Conservation (phyloP, 2,797 vertebrate genomes). For the Gymnoscopelus microlampas region DNA sequence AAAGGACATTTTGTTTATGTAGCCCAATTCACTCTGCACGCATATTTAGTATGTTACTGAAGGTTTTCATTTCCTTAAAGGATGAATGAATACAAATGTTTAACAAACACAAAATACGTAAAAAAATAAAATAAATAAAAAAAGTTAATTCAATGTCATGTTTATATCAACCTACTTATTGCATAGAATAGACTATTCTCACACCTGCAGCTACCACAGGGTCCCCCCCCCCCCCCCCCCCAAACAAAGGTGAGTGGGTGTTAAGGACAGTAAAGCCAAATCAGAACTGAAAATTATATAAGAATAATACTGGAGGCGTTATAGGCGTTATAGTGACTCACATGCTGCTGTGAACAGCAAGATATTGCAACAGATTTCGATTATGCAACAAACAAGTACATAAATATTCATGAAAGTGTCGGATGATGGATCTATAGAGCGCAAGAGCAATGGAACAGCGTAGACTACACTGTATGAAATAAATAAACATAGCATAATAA, state of each 20-base stretch:
- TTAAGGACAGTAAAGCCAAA: constrained; percentile 34
- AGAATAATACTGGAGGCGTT: constrained; percentile 70
- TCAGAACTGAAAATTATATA: constrained; percentile 67
- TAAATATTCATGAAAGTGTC: constrained; percentile 26
- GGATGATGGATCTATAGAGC: neutral
- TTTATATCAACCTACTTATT: neutral
- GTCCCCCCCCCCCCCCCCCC: too few relatives aligned
- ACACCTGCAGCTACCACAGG: too few relatives aligned
- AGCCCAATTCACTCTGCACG: too few relatives aligned
- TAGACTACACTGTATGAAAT: neutral
- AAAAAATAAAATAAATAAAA: too few relatives aligned
- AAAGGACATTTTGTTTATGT: neutral
- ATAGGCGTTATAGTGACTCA: constrained; percentile 66
- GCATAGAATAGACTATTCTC: too few relatives aligned
- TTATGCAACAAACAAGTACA: constrained; percentile 75
- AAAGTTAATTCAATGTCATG: too few relatives aligned
- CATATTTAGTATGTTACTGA: too few relatives aligned
- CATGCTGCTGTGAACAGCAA: constrained; percentile 55
- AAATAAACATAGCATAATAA: neutral
- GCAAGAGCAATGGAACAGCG: neutral
- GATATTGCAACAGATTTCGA: constrained; percentile 62
- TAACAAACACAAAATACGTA: too few relatives aligned
- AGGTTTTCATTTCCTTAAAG: too few relatives aligned
- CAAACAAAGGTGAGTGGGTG: constrained; percentile 10
- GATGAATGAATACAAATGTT: too few relatives aligned